phyloP scores from a whole-genome alignment of 2,888 invertebrate genomes.

The Drosophila birchii region DNA sequence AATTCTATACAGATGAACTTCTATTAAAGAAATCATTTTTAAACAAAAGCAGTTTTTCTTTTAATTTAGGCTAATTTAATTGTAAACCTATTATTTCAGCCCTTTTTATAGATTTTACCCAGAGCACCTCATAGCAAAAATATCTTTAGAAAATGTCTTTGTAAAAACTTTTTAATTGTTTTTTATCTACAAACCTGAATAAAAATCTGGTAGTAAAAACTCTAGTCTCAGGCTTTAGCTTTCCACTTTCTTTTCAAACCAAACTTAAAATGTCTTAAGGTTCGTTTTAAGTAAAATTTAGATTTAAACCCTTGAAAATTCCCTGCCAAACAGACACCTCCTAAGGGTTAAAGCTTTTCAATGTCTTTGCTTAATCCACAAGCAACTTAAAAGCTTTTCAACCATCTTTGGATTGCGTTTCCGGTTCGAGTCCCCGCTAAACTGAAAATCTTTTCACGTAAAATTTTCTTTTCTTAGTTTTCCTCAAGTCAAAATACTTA shows the following conservation, averaged over 20 bases:
- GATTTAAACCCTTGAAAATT: background rate
- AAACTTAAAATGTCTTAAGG: background rate
- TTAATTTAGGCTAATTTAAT: too few relatives aligned
- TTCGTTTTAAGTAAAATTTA: background rate
- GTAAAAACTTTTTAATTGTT: background rate
- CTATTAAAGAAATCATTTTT: too few relatives aligned
- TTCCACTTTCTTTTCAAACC: background rate
- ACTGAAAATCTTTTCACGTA: background rate
- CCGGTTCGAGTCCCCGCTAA: conserved; percentile 64
- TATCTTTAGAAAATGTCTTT: background rate
- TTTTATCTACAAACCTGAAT: background rate
- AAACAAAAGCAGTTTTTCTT: too few relatives aligned
- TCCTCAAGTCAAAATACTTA: background rate
- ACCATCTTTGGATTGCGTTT: conserved; percentile 58
- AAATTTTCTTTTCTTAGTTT: background rate
- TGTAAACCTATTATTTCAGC: too few relatives aligned
- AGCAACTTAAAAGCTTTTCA: conserved; percentile 39
- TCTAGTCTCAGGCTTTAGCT: background rate
- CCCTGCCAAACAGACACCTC: background rate
- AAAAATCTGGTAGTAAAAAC: too few relatives aligned
- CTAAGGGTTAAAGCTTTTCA: conserved; percentile 40
- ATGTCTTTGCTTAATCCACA: conserved; percentile 15
- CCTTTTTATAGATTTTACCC: too few relatives aligned
- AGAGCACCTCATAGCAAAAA: background rate
- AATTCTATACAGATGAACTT: too few relatives aligned